phyloP scores from a whole-genome alignment of 2,888 invertebrate genomes.

The Caenorhabditis virilis region DNA sequence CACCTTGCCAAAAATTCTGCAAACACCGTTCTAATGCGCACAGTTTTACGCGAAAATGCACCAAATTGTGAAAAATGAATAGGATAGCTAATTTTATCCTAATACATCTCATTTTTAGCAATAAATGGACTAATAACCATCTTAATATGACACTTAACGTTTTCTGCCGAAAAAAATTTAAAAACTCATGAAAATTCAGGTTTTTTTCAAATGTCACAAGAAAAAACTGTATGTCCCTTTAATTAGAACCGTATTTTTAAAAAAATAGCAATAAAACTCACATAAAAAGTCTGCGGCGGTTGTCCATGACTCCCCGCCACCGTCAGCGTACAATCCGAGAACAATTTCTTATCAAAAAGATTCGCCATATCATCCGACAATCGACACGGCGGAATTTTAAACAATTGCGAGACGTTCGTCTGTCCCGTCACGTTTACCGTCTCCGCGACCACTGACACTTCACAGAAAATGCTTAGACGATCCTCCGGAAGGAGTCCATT shows the following conservation, averaged over 20 bases:
- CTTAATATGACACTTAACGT: too few species aligned
- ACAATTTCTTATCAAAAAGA: constrained; percentile 93
- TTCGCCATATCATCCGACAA: constrained; percentile 89
- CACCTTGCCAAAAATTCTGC: too few species aligned
- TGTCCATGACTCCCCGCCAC: constrained; percentile 71
- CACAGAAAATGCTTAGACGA: constrained; percentile 93
- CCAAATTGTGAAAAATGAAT: too few species aligned
- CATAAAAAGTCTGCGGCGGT: constrained; percentile 35
- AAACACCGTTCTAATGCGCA: too few species aligned
- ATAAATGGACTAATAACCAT: too few species aligned
- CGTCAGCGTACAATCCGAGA: constrained; percentile 93
- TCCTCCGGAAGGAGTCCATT: constrained; percentile 98
- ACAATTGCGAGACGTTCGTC: constrained; percentile 70
- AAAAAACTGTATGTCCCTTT: too few species aligned
- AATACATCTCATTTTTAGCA: too few species aligned
- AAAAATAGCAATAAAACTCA: constrained; percentile 2
- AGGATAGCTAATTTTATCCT: too few species aligned
- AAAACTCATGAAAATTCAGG: too few species aligned
- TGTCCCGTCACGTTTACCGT: constrained; percentile 99
- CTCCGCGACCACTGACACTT: constrained; percentile 93
- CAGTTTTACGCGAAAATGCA: too few species aligned
- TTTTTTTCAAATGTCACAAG: too few species aligned
- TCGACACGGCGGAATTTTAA: constrained; percentile 75
- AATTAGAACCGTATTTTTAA: neutral
- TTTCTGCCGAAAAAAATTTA: too few species aligned